Conservation (phyloP, 2,113 vertebrate genomes). For the Calidris pygmaea region DNA sequence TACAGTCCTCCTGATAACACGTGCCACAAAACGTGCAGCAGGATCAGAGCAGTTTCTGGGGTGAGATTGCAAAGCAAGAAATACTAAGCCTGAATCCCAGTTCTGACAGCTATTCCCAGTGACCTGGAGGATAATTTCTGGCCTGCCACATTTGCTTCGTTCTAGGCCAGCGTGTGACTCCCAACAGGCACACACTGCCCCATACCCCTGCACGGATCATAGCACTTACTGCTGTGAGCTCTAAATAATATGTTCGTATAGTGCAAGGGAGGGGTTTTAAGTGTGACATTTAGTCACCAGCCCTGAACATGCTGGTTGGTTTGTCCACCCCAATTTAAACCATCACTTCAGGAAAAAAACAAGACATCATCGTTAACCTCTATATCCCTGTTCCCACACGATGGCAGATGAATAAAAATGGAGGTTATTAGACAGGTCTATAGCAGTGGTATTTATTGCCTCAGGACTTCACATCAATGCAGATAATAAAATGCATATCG, state of each 20-base stretch:
- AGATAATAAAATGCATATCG: neutral
- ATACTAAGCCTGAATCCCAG: neutral
- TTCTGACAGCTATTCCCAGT: neutral
- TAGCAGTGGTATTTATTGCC: constrained; percentile 4
- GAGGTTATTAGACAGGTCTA: neutral
- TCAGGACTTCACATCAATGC: neutral
- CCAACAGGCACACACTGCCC: neutral
- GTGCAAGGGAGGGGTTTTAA: neutral
- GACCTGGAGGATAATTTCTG: neutral
- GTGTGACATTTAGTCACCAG: neutral
- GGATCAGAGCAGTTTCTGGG: neutral
- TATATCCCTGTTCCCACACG: neutral
- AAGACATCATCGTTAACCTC: neutral
- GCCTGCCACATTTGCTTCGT: neutral
- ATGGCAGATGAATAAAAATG: neutral
- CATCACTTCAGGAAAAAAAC: neutral
- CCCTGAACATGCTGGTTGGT: neutral
- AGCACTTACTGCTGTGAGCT: neutral
- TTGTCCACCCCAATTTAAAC: neutral
- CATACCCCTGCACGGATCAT: neutral
- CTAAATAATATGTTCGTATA: neutral
- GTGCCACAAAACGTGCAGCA: neutral
- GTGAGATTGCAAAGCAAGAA: neutral
- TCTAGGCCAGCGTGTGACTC: neutral
- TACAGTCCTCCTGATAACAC: neutral